Percentiles rank a stretch among this genome's conserved stretches.
phyloP scores from a whole-genome alignment of 2,888 invertebrate species.

The Tanytarsus gracilentus region DNA sequence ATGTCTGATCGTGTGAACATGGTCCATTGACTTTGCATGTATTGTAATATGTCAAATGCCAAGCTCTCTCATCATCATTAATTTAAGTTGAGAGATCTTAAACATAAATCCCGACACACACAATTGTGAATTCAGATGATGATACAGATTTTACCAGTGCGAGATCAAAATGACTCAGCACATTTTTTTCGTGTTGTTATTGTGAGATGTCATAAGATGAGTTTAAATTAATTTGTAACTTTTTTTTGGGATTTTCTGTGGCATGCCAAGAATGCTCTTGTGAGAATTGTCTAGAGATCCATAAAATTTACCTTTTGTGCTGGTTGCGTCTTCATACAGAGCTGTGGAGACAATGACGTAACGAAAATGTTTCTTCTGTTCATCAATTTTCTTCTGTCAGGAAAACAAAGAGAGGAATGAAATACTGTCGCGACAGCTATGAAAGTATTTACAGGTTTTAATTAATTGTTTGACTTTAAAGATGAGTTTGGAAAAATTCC shows the following conservation, averaged over 20 bases:
- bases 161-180: conserved; percentile 10
- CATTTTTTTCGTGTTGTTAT: not conserved
- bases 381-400: not conserved
- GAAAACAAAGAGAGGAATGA: not conserved
- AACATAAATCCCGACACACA: not conserved
- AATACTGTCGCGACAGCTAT: not conserved
- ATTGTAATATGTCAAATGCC: not conserved
- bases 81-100: not conserved
- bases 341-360: conserved; percentile 4
- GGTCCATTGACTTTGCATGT: conserved; percentile 14
- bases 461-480: not conserved
- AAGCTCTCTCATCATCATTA: not conserved
- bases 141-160: not conserved
- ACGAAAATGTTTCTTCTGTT: no score
- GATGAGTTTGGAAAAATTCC: not conserved
- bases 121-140: not conserved
- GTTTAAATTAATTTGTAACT: not conserved
- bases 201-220: not conserved
- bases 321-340: no score
- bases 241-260: not conserved
- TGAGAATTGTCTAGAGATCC: not conserved
- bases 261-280: no score
- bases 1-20: conserved; percentile 1
- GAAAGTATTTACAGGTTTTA: not conserved
- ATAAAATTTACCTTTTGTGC: no score